Conservation (phyloP, 2,888 invertebrate genomes). For the Calliopum simillimum region DNA sequence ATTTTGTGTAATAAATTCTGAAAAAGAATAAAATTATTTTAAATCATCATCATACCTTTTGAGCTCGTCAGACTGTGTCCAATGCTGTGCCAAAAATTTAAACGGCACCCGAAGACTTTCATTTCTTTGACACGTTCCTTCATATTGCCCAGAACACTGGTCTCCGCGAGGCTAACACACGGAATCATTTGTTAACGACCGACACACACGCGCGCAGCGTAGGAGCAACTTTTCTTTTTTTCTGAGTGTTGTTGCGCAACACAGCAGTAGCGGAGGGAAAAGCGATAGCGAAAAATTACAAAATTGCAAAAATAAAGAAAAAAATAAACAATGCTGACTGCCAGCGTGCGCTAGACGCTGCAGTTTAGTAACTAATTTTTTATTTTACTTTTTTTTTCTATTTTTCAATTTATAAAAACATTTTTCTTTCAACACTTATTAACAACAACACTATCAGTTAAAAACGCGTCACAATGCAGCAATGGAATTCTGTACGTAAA, state of each 20-base stretch:
- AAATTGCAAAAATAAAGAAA: too few relatives aligned
- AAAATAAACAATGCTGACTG: too few relatives aligned
- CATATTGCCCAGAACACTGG: slow-evolving; percentile 69
- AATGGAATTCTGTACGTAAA: too few relatives aligned
- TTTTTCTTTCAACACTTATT: not conserved
- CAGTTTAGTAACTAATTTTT: slow-evolving; percentile 10
- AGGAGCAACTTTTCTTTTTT: not conserved
- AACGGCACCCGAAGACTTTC: slow-evolving; percentile 70
- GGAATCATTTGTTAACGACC: slow-evolving; percentile 64
- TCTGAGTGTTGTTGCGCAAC: not conserved
- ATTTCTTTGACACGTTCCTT: slow-evolving; percentile 70
- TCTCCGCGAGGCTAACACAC: slow-evolving; percentile 68
- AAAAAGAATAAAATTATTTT: not conserved
- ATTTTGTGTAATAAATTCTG: not conserved
- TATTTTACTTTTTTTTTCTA: slow-evolving; percentile 14
- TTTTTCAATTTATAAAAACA: not conserved
- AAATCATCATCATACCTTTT: slow-evolving; percentile 58
- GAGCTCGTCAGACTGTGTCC: slow-evolving; percentile 65
- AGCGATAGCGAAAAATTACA: too few relatives aligned
- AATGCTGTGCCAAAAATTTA: slow-evolving; percentile 70
- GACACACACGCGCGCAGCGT: not conserved
- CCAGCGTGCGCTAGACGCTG: not conserved
- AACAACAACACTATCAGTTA: not conserved
- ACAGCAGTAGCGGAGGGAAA: too few relatives aligned
- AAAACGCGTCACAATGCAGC: not conserved